Percentiles rank a stretch among this genome's conserved stretches.
Conservation (phyloP, 2,888 invertebrate genomes). For the Monochamus alternatus region DNA sequence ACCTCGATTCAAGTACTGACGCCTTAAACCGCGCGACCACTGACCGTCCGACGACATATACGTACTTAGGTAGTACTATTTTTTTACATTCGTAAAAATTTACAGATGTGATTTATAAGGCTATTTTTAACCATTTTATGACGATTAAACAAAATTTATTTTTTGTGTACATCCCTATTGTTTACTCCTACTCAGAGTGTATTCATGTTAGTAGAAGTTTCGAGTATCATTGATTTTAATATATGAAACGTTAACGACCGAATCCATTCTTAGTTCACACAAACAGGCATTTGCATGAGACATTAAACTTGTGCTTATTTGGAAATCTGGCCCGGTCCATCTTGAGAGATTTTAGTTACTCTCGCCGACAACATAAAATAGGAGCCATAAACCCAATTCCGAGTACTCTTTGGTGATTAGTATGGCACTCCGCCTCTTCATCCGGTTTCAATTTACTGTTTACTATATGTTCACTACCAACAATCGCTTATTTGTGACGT, state of each 20-base stretch:
- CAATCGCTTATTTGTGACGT: conserved; percentile 26
- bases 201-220: too few species aligned
- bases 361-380: conserved; percentile 22
- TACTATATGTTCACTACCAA: conserved; percentile 19
- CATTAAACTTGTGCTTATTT: conserved; percentile 6
- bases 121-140: too few species aligned
- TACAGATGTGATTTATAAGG: too few species aligned
- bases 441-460: conserved; percentile 34
- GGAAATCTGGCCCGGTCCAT: conserved; percentile 12
- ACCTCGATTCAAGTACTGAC: too few species aligned
- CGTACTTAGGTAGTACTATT: too few species aligned
- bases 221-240: too few species aligned
- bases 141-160: too few species aligned
- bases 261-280: background rate
- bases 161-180: too few species aligned
- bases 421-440: conserved; percentile 30
- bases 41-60: too few species aligned
- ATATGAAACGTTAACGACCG: background rate
- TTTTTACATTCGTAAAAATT: too few species aligned
- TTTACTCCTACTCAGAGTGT: too few species aligned
- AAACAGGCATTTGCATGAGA: conserved; percentile 9
- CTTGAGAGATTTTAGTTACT: conserved; percentile 16
- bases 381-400: conserved; percentile 27
- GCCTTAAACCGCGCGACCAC: too few species aligned
- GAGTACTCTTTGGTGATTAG: conserved; percentile 22